Percentiles rank a stretch among this genome's conserved stretches.
Conservation (phyloP, 64 coral and sea anemone species). For the Actinia equina region DNA sequence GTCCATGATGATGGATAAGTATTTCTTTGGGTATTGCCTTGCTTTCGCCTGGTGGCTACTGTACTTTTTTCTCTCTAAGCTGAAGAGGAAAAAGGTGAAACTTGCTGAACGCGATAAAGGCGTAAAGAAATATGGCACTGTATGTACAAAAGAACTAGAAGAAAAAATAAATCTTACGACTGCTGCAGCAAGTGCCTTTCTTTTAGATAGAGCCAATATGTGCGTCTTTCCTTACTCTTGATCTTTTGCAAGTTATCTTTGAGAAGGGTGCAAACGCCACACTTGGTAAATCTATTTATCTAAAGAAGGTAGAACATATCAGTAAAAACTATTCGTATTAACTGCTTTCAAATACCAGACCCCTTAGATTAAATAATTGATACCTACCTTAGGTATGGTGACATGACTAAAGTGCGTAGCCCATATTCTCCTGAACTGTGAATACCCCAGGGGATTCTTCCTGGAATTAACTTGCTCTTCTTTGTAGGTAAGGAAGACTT, state of each 20-base stretch:
- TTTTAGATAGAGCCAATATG: background rate
- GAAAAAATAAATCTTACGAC: conserved; percentile 9
- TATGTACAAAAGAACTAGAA: background rate
- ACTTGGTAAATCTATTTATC: conserved; percentile 14
- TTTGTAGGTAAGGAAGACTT: conserved; percentile 12
- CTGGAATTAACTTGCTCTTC: background rate
- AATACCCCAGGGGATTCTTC: background rate
- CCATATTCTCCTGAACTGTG: conserved; percentile 23
- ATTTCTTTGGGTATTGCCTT: no score
- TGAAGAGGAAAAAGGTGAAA: background rate
- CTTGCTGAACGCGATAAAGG: background rate
- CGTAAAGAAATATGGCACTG: background rate
- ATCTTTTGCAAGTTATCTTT: conserved; percentile 3
- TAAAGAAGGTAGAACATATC: background rate
- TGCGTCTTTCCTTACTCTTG: background rate
- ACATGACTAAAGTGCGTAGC: background rate
- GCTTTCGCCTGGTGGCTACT: no score
- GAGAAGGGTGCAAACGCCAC: background rate
- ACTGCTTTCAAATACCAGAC: background rate
- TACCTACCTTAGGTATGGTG: background rate
- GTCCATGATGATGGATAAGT: no score
- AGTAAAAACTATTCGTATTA: background rate
- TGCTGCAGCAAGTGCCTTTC: conserved; percentile 20
- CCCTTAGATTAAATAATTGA: background rate
- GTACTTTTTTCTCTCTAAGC: no score